Evolutionary conservation across 2,113 vertebrate species (phyloP), one percentile per base, ranked within the genome.

Genomic region (Nibea albiflora): DNA sequence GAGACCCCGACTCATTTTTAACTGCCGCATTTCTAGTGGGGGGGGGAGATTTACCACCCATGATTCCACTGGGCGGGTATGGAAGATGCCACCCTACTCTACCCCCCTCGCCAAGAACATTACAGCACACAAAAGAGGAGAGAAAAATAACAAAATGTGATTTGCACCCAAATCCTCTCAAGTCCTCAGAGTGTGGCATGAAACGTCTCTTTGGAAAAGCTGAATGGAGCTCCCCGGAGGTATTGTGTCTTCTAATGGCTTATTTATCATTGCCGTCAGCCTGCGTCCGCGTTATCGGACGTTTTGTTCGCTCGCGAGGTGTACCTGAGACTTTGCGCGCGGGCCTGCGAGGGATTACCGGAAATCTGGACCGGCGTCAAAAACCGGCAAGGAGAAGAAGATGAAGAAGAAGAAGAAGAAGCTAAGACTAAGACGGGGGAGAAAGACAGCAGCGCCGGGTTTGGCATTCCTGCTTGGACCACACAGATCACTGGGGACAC

Each of bases 11-110:
- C 83, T 88, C 68, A 50, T 71, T 88, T 83, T 28, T 84, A 85
- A 88, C 80, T 10, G 87, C 83, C n/a, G 63, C 73, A 56, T 89
- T 87, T 87, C 69, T 67, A 81, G 73, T 5, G 56, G 78, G 80
- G 81, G 57, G n/a, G 24, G 24, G 58, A 87, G 89, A 90, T 89
- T 90, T 94, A 92, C 94, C 94, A 94, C 94, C 94, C 94, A 92
- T 91, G 84, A 88, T 81, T 92, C 90, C 74, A 44, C 81, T 85
- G 83, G 85, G 86, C 72, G 84, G 64, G 61, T 84, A 62, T 67
- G 81, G 85, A 80, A 89, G 86, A 93, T 89, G 90, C 89, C 91
- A 90, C 91, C 87, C 90, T 73, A 70, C 86, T 80, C 80, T 31
- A 69, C 61, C 22, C 56, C 44, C 44, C 22, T 26, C 61, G 57